phyloP scores from a whole-genome alignment of 2,888 invertebrate genomes.

The Athalia cordata region DNA sequence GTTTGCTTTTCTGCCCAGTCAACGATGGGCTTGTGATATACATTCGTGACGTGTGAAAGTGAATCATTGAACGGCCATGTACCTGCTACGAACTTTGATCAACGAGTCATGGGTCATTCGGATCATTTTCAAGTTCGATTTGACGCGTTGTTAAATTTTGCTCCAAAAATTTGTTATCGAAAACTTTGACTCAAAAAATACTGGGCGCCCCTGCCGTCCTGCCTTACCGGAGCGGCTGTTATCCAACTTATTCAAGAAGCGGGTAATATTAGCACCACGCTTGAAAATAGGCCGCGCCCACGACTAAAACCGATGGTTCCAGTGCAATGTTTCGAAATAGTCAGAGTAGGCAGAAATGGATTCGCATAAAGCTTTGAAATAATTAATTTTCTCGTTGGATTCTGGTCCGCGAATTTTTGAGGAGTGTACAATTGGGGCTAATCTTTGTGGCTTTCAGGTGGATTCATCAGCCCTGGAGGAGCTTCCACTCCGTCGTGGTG shows the following conservation, averaged over 20 bases:
- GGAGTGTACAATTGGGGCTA: background rate
- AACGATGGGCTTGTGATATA: conserved; percentile 15
- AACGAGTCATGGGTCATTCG: too few relatives aligned
- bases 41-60: background rate
- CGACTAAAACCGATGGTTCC: background rate
- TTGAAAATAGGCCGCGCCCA: conserved; percentile 43
- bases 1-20: conserved; percentile 38
- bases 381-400: too few relatives aligned
- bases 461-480: conserved; percentile 82
- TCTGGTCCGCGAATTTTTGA: too few relatives aligned
- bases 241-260: conserved; percentile 36
- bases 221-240: conserved; percentile 14
- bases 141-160: background rate
- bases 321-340: background rate
- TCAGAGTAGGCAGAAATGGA: too few relatives aligned
- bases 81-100: too few relatives aligned
- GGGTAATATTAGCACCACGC: conserved; percentile 40
- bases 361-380: too few relatives aligned
- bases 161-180: background rate
- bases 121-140: too few relatives aligned
- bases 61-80: background rate
- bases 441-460: conserved; percentile 66
- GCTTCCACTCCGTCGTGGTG: conserved; percentile 59
- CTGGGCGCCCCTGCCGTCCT: too few relatives aligned
- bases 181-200: conserved; percentile 1